Percentiles rank a stretch among this genome's conserved stretches.
Conservation (phyloP, 2,888 invertebrate genomes). For the Eutolmus rufibarbis region DNA sequence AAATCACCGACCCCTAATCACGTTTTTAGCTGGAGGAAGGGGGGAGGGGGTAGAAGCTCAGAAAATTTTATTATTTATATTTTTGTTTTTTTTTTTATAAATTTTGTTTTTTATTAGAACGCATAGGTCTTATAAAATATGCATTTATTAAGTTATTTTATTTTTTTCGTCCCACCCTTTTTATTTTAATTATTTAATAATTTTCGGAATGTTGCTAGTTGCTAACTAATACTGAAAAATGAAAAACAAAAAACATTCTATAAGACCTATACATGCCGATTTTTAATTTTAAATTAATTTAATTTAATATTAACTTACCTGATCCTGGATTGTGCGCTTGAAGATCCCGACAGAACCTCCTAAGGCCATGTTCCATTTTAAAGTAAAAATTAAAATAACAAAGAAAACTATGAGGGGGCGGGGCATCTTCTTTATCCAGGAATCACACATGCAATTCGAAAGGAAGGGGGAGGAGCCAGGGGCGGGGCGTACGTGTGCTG, state of each 20-base stretch:
- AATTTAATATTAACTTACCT: neutral
- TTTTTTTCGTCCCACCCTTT: neutral
- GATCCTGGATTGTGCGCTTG: neutral
- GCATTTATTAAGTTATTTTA: neutral
- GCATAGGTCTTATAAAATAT: slow-evolving; percentile 31
- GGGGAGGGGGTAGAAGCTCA: neutral
- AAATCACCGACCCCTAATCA: neutral
- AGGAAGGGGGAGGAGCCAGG: neutral
- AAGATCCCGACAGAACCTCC: neutral
- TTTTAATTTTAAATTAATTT: neutral
- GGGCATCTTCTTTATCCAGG: neutral
- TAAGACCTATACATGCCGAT: slow-evolving; percentile 36
- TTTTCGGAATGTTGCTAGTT: slow-evolving; percentile 7
- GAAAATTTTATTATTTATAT: neutral
- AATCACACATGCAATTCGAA: neutral
- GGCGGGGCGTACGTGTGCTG: neutral
- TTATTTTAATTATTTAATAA: neutral
- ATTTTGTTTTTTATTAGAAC: slow-evolving; percentile 1
- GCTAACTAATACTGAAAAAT: neutral
- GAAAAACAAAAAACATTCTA: neutral
- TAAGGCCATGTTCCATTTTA: neutral
- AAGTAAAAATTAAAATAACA: neutral
- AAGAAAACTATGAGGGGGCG: neutral
- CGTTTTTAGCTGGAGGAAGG: neutral
- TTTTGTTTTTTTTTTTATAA: neutral